A percentile compares a stretch with the other conserved stretches of the same genome.
phyloP scores from a whole-genome alignment of 2,113 vertebrate species.

The Alectura lathami region DNA sequence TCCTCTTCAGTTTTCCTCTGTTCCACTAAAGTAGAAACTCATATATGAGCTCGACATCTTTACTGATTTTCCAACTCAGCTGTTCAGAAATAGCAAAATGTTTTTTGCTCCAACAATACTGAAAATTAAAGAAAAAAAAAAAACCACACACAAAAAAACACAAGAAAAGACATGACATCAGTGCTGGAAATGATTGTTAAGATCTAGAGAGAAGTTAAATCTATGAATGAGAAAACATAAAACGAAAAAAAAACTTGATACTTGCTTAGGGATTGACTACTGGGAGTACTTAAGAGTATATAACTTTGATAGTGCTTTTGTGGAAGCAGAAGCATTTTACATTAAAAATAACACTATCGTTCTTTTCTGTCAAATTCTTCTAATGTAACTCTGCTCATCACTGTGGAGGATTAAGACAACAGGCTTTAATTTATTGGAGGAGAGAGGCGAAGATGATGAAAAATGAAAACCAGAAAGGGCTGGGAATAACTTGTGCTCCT shows the following conservation, averaged over 20 bases:
- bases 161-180: not conserved
- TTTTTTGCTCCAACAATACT: not conserved
- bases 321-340: not conserved
- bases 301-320: not conserved
- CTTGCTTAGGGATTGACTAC: not conserved
- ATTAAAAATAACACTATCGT: not conserved
- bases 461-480: not conserved
- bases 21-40: not conserved
- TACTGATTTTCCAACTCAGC: not conserved
- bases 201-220: not conserved
- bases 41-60: not conserved
- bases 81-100: not conserved
- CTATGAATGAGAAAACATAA: not conserved
- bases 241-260: not conserved
- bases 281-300: not conserved
- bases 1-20: not conserved
- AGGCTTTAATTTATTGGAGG: not conserved
- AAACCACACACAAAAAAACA: no score
- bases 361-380: not conserved
- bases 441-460: not conserved
- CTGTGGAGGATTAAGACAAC: not conserved
- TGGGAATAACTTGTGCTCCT: not conserved
- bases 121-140: not conserved
- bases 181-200: not conserved
- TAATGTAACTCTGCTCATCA: not conserved